phyloP scores from a whole-genome alignment of 2,888 invertebrate genomes.

The Drosophila cognata region DNA sequence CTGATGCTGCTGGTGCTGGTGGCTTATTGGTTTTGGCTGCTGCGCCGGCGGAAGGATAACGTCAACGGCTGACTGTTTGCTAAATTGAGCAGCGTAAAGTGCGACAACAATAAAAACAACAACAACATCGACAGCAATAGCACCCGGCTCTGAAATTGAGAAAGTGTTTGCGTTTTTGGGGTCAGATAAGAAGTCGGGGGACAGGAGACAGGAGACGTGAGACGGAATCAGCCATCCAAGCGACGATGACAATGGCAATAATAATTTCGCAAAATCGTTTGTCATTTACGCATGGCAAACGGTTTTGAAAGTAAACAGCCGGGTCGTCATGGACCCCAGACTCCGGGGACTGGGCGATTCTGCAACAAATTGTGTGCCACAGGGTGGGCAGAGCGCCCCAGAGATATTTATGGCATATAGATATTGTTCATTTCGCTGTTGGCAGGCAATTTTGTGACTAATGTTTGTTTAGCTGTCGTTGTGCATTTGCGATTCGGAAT shows the following conservation, averaged over 20 bases:
- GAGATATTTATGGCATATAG: conserved; percentile 75
- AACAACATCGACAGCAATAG: conserved; percentile 3
- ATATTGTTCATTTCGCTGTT: conserved; percentile 76
- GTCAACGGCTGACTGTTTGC: conserved; percentile 78
- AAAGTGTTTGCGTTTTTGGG: conserved; percentile 56
- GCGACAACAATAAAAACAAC: conserved; percentile 58
- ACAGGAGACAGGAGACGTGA: neutral
- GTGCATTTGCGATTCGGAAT: conserved; percentile 59
- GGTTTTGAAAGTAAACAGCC: conserved; percentile 81
- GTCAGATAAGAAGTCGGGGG: conserved; percentile 20
- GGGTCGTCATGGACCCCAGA: conserved; percentile 64
- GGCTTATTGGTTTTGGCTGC: conserved; percentile 77
- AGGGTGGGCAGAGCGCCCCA: conserved; percentile 39
- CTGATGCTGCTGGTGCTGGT: conserved; percentile 55
- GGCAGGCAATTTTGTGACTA: conserved; percentile 80
- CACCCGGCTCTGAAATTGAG: conserved; percentile 33
- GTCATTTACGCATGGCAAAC: conserved; percentile 82
- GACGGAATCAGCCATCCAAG: conserved; percentile 44
- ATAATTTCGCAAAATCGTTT: conserved; percentile 81
- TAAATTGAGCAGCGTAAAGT: conserved; percentile 82
- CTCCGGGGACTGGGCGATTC: conserved; percentile 6
- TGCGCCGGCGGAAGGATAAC: conserved; percentile 78
- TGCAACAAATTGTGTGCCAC: conserved; percentile 9
- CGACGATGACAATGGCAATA: conserved; percentile 79
- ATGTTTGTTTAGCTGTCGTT: conserved; percentile 80